Conservation (phyloP, 2,797 vertebrate species). For the Pristis pectinata region DNA sequence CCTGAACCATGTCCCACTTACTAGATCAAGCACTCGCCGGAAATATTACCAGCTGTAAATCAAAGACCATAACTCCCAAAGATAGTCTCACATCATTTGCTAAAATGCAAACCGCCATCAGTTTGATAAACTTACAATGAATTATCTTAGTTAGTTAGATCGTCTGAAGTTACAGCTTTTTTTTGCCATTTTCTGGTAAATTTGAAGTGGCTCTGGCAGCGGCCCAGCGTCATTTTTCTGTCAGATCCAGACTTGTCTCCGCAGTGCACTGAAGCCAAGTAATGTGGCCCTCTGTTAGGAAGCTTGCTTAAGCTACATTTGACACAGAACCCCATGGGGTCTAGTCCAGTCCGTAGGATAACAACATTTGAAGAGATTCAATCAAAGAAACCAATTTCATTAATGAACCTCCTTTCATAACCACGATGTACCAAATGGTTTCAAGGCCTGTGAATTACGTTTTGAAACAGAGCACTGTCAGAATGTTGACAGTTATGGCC, state of each 20-base stretch:
- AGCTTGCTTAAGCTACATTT: background rate
- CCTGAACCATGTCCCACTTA: background rate
- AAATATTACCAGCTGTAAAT: background rate
- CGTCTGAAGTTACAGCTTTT: background rate
- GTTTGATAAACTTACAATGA: background rate
- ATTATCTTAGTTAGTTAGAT: background rate
- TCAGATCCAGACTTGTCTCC: background rate
- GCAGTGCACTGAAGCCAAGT: background rate
- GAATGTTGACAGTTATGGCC: background rate
- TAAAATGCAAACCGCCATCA: background rate
- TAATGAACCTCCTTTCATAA: background rate
- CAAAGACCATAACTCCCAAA: background rate
- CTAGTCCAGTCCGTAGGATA: background rate
- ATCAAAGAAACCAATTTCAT: background rate
- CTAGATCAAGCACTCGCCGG: background rate
- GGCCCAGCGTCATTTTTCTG: background rate
- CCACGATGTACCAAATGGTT: no score
- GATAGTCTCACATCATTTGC: background rate
- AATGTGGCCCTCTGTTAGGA: background rate
- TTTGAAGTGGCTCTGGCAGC: background rate
- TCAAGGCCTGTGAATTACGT: background rate
- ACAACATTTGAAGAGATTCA: background rate
- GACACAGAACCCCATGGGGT: background rate
- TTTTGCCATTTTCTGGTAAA: conserved; percentile 2
- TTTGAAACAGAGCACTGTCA: background rate